Base-by-base conservation (phyloP, 2,113 vertebrate species). In the Patagioenas fasciata region DNA sequence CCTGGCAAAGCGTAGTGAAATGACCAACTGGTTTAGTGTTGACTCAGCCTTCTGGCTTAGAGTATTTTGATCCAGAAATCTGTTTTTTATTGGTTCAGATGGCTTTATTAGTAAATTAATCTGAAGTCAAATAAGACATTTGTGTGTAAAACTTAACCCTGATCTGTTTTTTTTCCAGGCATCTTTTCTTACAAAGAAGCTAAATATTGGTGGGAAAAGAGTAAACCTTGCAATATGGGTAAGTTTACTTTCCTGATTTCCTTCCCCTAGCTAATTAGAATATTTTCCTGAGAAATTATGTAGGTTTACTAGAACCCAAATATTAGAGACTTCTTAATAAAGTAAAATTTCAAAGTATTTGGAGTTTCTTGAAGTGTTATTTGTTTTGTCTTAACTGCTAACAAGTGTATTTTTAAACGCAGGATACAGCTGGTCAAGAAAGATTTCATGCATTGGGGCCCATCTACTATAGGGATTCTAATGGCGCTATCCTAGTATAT, bases 381-480 rank as follows among this genome's bases (percentile, higher is more conserved):
- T 95, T 97, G 7, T 60, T 67, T 51, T 94, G 34, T 56, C 23
- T 89, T 77, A 81, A 47, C 23, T 84, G 34, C n/a, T 96, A 86
- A 96, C 31, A 73, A 34, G 5, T 72, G 4, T 94, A 4, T 96
- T 88, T 47, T 97, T 88, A 40, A 87, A 94, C 95, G 80, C 98
- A 99, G 99, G 99, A 99, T 97, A 99, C 99, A 56, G 99, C 99
- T 25, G 99, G 99, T 66, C 99, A 99, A 98, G 99, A 99, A 97
- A 98, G 99, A 79, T 99, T 99, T 75, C 99, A 99, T 71, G 99
- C 99, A 1, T 95, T 99, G 95, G 99, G 99, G 64, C 99, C 99
- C 5, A 99, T 99, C 98, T 99, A 99, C 98, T 99, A 99, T 98
- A 98, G 99, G 98, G 99, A 99, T 98, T 99, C 99, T 91, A 99